Evolutionary conservation across 2,113 vertebrate genomes (phyloP), one percentile per base, ranked within the genome.

Genomic region (Mesembrinibis cayennensis): DNA sequence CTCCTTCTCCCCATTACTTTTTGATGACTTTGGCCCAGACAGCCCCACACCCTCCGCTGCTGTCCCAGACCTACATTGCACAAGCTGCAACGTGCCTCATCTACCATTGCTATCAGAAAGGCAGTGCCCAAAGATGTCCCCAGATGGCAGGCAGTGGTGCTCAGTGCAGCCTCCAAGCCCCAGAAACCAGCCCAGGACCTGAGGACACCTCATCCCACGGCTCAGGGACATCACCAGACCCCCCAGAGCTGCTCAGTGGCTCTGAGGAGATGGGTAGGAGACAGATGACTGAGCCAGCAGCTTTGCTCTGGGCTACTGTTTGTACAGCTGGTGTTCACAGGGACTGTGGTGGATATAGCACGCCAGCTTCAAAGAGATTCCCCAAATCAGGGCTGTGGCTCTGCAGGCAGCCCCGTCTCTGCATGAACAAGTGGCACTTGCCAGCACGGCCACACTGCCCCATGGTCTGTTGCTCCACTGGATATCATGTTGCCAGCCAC

Each of bases 81-180:
- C 67, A 18, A 78, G 34, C 45, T 53, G 40, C 36, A 10, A 23
- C 4, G 0, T 21, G 56, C 52, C 25, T 78, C 69, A n/a, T 47
- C 62, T 22, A 7, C 47, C 42, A 3, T 9, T 0, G 0, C 56
- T 34, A 10, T 25, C 1, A 1, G 45, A 53, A 23, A 45, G 29
- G 13, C 56, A 59, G 67, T 2, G 19, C 69, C 69, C 81, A 67
- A 40, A 45, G 45, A 7, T 0, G 2, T 29, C 30, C 50, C 85
- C 45, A 55, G 0, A 38, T 3, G 1, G 49, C 13, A 4, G 34
- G 18, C 32, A 56, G 25, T 0, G 2, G 25, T 25, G 11, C 29
- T 62, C 19, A n/a, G 34, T 1, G 7, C 18, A 30, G 34, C 50
- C 18, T 13, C 56, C 36, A 9, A 62, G 53, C 21, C 23, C 22